Evolutionary conservation across 2,797 vertebrate species (phyloP).

Genomic region (Scyliorhinus canicula): DNA sequence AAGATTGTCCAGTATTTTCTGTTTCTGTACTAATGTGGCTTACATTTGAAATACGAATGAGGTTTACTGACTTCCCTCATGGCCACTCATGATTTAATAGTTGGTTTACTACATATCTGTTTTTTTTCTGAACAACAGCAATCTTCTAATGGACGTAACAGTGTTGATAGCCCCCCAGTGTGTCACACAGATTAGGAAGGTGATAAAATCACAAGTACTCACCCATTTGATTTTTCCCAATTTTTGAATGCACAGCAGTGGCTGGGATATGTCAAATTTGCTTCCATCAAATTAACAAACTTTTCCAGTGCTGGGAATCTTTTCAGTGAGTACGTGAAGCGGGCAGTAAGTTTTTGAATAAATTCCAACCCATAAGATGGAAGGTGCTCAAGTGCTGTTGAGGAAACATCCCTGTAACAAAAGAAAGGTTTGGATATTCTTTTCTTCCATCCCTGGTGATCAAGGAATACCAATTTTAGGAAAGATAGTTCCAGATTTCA

Average conservation of each 20-base stretch:
- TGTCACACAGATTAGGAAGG: not conserved
- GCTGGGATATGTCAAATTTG: constrained; percentile 76
- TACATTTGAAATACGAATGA: not conserved
- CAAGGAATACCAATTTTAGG: too few species aligned
- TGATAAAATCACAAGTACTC: not conserved
- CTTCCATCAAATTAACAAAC: constrained; percentile 66
- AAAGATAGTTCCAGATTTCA: too few species aligned
- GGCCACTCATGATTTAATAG: not conserved
- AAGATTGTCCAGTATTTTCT: too few species aligned
- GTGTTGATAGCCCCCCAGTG: not conserved
- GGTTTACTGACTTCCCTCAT: not conserved
- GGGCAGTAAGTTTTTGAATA: constrained; percentile 68
- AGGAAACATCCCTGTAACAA: constrained; percentile 73
- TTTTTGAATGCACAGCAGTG: constrained; percentile 78
- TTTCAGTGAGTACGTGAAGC: constrained; percentile 67
- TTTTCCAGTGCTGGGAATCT: constrained; percentile 68
- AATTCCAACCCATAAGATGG: constrained; percentile 69
- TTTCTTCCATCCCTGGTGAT: not conserved
- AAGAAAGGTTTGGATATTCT: constrained; percentile 41
- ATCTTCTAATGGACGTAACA: not conserved
- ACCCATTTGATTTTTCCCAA: constrained; percentile 45
- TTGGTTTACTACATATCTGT: not conserved
- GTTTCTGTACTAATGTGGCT: not conserved
- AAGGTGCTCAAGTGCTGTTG: constrained; percentile 65
- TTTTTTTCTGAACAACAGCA: not conserved